These are phyloP conservation scores for Apus apus DNA, from an alignment of 2,113 vertebrate species.

Conservation along the genomic window DNA sequence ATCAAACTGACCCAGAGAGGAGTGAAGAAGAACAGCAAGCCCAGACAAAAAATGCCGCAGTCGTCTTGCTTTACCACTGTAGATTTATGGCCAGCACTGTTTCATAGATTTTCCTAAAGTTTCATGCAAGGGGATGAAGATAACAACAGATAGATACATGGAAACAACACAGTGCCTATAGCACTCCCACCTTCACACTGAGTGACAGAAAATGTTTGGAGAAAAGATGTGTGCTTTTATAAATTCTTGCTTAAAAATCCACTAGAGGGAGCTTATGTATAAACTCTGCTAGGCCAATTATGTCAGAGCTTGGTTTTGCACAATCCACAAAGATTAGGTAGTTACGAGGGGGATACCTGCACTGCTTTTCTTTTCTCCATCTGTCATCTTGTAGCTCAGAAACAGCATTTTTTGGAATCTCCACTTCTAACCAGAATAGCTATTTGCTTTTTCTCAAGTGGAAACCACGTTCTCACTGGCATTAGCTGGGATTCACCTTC, in stretches of 20 bases:
- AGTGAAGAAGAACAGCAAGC: not conserved
- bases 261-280: slow-evolving; percentile 67
- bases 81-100: not conserved
- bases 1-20: slow-evolving; percentile 33
- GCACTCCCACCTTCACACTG: not conserved
- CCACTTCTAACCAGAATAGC: not conserved
- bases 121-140: not conserved
- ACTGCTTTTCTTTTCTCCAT: not conserved
- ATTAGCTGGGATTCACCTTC: not conserved
- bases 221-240: not conserved
- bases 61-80: not conserved
- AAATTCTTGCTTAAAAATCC: slow-evolving; percentile 20
- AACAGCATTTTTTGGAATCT: not conserved
- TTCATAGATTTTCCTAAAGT: not conserved
- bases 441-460: not conserved
- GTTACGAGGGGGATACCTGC: not conserved
- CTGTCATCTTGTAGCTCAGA: not conserved
- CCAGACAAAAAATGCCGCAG: not conserved
- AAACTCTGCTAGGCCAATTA: slow-evolving; percentile 42
- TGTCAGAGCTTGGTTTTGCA: not conserved
- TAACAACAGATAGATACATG: not conserved
- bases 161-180: not conserved
- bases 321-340: slow-evolving; percentile 5
- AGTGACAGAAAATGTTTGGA: not conserved
- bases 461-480: not conserved